Evolutionary conservation across 2,888 invertebrate species (phyloP), one percentile per base, ranked within the genome.

Genomic region (Melanophora roralis): DNA sequence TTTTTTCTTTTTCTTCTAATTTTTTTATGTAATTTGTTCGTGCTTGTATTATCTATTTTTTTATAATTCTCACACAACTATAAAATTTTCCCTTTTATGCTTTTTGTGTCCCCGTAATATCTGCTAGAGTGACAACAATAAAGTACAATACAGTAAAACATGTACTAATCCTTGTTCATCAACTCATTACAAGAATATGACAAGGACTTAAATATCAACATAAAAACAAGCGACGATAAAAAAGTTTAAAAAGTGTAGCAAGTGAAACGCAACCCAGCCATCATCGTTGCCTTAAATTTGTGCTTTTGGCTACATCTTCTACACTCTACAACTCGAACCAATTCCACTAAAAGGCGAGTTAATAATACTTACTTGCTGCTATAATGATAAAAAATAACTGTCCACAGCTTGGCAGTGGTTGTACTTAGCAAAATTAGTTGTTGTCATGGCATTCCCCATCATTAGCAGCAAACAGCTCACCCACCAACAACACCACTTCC

Each of bases 141-240:
- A 75, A 75, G 74, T 71, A 79, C 69, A 74, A 74, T 79, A 74
- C 32, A 71, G 64, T 79, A 74, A 62, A 81, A 82, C 82, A 82
- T 81, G 79, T 78, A 78, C 79, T 84, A 83, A 83, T 84, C 84
- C 83, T 73, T 83, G 82, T 82, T 82, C 83, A 84, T 81, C 82
- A 84, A 82, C 83, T 83, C 83, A 84, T 84, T 83, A 83, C 82
- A 82, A 80, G 81, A 62, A 83, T 81, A 81, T 81, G 79, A 84
- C 77, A 83, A 81, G 78, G 65, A 76, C 82, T 81, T 82, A 84
- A 71, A 79, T 72, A 78, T 62, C 43, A 21, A 27, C 6, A 27
- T 27, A 27, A 27, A 27, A 6, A 27, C 3, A 27, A 27, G 6
- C 27, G 6, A 27, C 27, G 27, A 27, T n/a, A 38, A n/a, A 16